Evolutionary conservation across 2,797 vertebrate genomes (phyloP).

Genomic region (Danio albolineatus): DNA sequence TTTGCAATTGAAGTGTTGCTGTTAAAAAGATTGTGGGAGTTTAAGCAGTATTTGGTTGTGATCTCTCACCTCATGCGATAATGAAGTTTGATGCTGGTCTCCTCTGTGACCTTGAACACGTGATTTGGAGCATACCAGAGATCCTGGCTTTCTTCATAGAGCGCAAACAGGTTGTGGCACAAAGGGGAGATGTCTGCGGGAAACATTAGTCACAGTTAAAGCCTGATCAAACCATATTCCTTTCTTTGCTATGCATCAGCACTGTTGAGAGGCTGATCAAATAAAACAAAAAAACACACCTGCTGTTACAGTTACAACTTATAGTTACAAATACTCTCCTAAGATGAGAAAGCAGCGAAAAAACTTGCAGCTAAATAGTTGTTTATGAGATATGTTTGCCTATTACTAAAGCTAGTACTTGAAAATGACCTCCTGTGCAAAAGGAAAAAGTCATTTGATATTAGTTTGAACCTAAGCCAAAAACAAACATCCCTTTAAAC

Average conservation of each 20-base stretch:
- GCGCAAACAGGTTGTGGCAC: constrained; percentile 94
- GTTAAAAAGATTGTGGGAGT: too few relatives aligned
- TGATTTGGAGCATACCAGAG: constrained; percentile 93
- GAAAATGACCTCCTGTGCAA: background rate
- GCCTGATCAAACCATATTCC: background rate
- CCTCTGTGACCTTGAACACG: constrained; percentile 86
- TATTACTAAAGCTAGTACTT: background rate
- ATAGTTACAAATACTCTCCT: background rate
- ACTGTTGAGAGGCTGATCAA: background rate
- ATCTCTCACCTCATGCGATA: constrained; percentile 93
- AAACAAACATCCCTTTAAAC: background rate
- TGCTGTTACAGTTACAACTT: background rate
- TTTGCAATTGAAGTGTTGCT: too few relatives aligned
- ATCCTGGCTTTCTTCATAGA: constrained; percentile 85
- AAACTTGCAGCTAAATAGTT: background rate
- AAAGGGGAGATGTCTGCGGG: constrained; percentile 90
- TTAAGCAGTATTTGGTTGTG: background rate
- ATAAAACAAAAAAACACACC: background rate
- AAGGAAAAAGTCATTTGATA: background rate
- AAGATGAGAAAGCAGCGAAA: background rate
- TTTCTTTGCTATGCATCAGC: background rate
- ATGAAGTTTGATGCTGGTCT: constrained; percentile 84
- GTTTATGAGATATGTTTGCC: too few relatives aligned
- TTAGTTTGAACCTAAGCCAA: background rate
- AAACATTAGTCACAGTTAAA: constrained; percentile 41